Evolutionary conservation across 2,888 invertebrate species (phyloP), one percentile per base, ranked within the genome.

Genomic region (Acrobasis repandana): DNA sequence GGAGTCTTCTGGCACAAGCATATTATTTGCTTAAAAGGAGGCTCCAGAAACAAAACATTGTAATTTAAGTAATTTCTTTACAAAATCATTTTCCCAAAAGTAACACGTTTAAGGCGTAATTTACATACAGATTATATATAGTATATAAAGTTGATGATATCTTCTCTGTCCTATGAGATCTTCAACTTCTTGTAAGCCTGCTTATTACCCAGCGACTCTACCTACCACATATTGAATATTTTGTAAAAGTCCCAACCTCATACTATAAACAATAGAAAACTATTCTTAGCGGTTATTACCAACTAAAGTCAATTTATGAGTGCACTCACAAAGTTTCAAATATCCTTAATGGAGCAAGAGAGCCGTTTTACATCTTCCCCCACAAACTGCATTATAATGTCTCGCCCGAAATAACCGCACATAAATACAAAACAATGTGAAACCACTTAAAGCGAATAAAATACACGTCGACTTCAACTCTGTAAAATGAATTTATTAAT

Each of bases 361-460:
- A 88, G 86, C 83, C 87, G 85, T 88, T 86, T 85, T 83, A 88
- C 89, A 85, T 90, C 85, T 90, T 86, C 91, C 92, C 92, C 90
- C 88, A 89, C 91, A 89, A 90, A 89, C 90, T 88, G 89, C 89
- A 88, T 90, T 90, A 92, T 91, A 90, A 92, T 88, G 92, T 89
- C 85, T 83, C 82, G 84, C 86, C 90, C 79, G 90, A 92, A 92
- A 92, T 92, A 92, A 88, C 89, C 87, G 81, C 89, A 90, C 91
- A 92, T 92, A 91, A 92, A 92, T 91, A 91, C 88, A 90, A 92
- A 91, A 90, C 90, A 92, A 92, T 91, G 92, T 92, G 90, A 91
- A 90, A 91, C 92, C 92, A 92, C 92, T 92, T 92, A 92, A 90
- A 92, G 91, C 90, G 91, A 91, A 92, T 92, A 92, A 92, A 92